These are phyloP conservation scores for Anhinga anhinga DNA, from an alignment of 2,113 vertebrate genomes.

Conservation along the genomic window DNA sequence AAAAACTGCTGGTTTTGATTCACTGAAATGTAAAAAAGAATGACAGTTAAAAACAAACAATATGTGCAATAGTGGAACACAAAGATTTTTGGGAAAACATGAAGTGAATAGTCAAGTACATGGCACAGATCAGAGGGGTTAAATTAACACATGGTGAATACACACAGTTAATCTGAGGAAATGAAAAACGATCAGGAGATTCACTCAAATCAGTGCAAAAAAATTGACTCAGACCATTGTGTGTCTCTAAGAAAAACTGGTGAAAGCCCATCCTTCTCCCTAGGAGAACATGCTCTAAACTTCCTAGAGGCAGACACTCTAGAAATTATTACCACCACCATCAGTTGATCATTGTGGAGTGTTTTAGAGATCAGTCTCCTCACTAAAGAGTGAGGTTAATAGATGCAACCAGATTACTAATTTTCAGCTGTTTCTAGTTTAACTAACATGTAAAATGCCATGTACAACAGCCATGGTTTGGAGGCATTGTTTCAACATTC, in stretches of 20 bases:
- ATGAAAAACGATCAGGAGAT: not conserved
- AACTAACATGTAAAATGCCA: constrained; percentile 43
- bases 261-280: not conserved
- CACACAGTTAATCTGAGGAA: not conserved
- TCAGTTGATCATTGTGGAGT: not conserved
- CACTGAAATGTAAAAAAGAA: not conserved
- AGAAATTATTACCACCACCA: not conserved
- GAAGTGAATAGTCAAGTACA: not conserved
- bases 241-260: not conserved
- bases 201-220: not conserved
- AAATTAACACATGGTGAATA: not conserved
- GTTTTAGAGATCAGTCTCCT: not conserved
- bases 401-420: constrained; percentile 43
- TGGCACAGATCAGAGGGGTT: not conserved
- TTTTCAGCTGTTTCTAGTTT: constrained; percentile 66
- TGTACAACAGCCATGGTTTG: constrained; percentile 31
- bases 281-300: not conserved
- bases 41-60: not conserved
- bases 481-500: constrained; percentile 58
- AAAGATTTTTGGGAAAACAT: not conserved
- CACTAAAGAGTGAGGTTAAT: constrained; percentile 11
- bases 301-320: not conserved
- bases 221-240: not conserved
- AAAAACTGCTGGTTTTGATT: not conserved
- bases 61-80: not conserved